Base-by-base conservation (phyloP, 92 coral and sea anemone species). In the Heteractis magnifica region DNA sequence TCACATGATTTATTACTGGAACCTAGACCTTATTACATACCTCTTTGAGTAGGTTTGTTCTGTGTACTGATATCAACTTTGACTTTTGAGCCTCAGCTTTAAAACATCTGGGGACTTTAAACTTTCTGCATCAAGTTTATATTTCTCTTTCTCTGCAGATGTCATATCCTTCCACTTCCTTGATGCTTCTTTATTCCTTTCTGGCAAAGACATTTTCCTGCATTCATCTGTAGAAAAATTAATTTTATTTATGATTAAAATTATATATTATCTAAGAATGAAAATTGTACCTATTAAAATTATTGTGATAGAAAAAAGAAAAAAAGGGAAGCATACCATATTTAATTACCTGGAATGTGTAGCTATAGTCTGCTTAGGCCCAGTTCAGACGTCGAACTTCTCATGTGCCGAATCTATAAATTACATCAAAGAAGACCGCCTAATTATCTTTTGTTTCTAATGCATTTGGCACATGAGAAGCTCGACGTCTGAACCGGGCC, bases 101-200 rank as follows among this genome's bases (percentile, higher is more conserved):
- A 6, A 83, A 87, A 87, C 83, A 53, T 87, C 86, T 20, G 87
- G 87, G 68, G 79, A 34, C 83, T 82, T 87, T 76, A 81, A 89
- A 56, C 83, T 85, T 81, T 85, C 75, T 65, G 85, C 92, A 73
- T 65, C 74, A 4, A 79, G 60, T 85, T 89, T 85, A 71, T 72
- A 87, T 75, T 87, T 79, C 20, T 87, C 86, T 77, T 87, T 82
- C 44, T 87, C 90, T 82, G 44, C 78, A 76, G 82, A 8, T 82
- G 90, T 62, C 87, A 87, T 76, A 56, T 65, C 77, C 80, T 82
- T 82, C 90, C 90, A 87, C 65, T 77, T 87, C 62, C 77, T 77
- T 51, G 86, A 85, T 49, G 90, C 90, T 62, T 60, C 86, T 81
- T 62, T 76, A 82, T 87, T 87, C 77, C 70, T 87, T 81, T 81